These are phyloP conservation scores for Oopsacas minuta DNA, from an alignment of 37 sponge, comb jelly and placozoan genomes.

Conservation along the genomic window DNA sequence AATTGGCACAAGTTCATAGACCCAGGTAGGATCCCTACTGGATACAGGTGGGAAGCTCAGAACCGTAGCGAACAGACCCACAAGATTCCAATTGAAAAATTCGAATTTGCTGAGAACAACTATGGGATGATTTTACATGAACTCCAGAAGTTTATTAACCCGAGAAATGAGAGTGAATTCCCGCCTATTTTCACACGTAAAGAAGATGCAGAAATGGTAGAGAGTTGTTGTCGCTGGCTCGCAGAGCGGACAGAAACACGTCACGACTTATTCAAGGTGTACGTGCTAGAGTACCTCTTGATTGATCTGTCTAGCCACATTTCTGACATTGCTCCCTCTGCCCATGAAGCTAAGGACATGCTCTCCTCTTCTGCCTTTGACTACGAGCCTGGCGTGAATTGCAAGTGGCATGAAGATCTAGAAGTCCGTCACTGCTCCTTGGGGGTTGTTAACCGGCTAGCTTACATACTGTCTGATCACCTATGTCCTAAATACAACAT, in stretches of 20 bases:
- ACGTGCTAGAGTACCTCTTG: conserved; percentile 15
- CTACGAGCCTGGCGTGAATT: conserved; percentile 29
- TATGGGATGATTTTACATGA: conserved; percentile 33
- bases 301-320: conserved; percentile 23
- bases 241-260: conserved; percentile 25
- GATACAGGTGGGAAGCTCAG: conserved; percentile 46
- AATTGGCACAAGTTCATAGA: conserved; percentile 44
- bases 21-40: conserved; percentile 61
- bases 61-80: conserved; percentile 44
- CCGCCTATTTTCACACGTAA: conserved; percentile 39
- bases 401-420: conserved; percentile 36
- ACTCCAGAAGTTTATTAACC: conserved; percentile 37
- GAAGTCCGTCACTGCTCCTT: conserved; percentile 46
- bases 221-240: conserved; percentile 48
- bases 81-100: conserved; percentile 43
- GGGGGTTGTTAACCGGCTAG: conserved; percentile 24
- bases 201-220: conserved; percentile 25
- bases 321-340: conserved; percentile 5
- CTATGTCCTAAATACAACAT: conserved; percentile 48
- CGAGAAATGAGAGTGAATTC: not conserved
- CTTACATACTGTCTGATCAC: conserved; percentile 44
- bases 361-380: conserved; percentile 40
- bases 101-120: conserved; percentile 35
- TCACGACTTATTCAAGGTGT: not conserved
- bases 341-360: conserved; percentile 25